Conservation (phyloP, 2,888 invertebrate genomes). For the Busseola fusca region DNA sequence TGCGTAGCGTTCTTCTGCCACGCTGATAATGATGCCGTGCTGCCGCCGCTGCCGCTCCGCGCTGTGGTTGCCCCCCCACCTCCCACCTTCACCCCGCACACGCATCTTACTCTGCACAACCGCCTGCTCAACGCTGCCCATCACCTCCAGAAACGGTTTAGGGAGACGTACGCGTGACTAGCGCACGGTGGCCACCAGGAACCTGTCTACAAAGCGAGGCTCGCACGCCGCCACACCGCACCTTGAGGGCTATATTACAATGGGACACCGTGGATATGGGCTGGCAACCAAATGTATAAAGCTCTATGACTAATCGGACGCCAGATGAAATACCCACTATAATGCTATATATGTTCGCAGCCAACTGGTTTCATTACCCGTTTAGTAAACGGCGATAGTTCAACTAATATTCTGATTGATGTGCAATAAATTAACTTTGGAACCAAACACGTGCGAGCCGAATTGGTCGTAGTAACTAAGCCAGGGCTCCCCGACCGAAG, state of each 20-base stretch:
- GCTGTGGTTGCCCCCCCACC: conserved; percentile 79
- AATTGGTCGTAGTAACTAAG: too few relatives aligned
- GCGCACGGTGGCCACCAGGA: conserved; percentile 66
- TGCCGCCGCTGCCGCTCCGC: conserved; percentile 86
- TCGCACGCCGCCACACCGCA: conserved; percentile 68
- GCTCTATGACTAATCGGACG: neutral
- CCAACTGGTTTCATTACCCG: too few relatives aligned
- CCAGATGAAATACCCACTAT: neutral
- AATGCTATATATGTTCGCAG: neutral
- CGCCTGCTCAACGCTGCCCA: conserved; percentile 92
- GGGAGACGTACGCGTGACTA: conserved; percentile 91
- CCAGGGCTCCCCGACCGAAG: too few relatives aligned
- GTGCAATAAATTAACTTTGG: too few relatives aligned
- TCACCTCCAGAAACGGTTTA: conserved; percentile 91
- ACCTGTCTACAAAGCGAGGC: conserved; percentile 62
- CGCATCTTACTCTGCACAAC: conserved; percentile 83
- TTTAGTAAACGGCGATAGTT: too few relatives aligned
- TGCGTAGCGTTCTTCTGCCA: conserved; percentile 94
- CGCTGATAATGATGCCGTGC: conserved; percentile 89
- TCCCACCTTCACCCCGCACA: conserved; percentile 81
- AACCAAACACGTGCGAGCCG: too few relatives aligned
- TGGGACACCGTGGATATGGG: neutral
- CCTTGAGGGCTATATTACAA: conserved; percentile 54
- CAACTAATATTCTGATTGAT: too few relatives aligned
- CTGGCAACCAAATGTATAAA: conserved; percentile 3